These are phyloP conservation scores for Montipora cactus DNA, from an alignment of 64 coral and sea anemone genomes.

Conservation along the genomic window DNA sequence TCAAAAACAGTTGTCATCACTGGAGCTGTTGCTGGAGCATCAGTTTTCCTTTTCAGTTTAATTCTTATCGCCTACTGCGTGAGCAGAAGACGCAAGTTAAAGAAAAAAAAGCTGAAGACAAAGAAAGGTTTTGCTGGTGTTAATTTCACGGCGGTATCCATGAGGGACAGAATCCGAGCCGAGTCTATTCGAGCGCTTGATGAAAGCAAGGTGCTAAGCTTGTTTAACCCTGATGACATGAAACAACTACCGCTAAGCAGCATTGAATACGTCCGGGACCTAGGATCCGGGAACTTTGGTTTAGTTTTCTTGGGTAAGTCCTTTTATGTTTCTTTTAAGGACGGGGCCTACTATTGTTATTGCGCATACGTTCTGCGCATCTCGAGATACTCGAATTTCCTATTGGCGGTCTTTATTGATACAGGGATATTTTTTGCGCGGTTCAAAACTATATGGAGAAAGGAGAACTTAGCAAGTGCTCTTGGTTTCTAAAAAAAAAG, in stretches of 20 bases:
- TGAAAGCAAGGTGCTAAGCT: conserved; percentile 72
- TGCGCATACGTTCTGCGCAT: too few species aligned
- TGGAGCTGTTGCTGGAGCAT: conserved; percentile 3
- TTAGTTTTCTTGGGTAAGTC: conserved; percentile 92
- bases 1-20: background rate
- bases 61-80: conserved; percentile 1
- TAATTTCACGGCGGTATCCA: conserved; percentile 82
- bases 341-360: too few species aligned
- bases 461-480: too few species aligned
- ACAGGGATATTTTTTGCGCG: too few species aligned
- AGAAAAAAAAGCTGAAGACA: background rate
- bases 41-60: background rate
- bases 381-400: too few species aligned
- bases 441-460: too few species aligned
- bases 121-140: conserved; percentile 47
- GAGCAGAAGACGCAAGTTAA: background rate
- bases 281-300: conserved; percentile 96
- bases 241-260: conserved; percentile 81
- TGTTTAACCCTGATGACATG: conserved; percentile 89
- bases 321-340: too few species aligned
- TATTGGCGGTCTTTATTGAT: too few species aligned
- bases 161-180: conserved; percentile 90
- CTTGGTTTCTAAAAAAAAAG: too few species aligned
- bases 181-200: conserved; percentile 82
- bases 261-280: conserved; percentile 86